Evolutionary conservation across 2,113 vertebrate species (phyloP).

Genomic region (Rafetus swinhoei): DNA sequence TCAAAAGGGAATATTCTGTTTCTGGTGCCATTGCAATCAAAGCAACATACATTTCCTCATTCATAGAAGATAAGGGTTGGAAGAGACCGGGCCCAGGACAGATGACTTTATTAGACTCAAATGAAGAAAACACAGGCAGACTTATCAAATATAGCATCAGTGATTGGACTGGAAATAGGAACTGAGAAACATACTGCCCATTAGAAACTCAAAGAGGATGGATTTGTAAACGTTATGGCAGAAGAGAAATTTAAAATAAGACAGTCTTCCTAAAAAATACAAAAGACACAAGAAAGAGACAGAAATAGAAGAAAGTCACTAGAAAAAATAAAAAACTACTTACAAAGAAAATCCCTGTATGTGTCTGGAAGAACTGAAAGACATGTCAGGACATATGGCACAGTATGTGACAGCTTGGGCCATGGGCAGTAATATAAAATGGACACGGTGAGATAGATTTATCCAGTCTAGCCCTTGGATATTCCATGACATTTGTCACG

Average conservation of each 20-base stretch:
- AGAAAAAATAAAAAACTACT: not conserved
- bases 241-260: not conserved
- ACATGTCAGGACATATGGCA: not conserved
- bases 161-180: not conserved
- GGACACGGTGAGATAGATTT: constrained; percentile 3
- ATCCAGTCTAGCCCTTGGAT: not conserved
- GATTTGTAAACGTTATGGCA: not conserved
- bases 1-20: not conserved
- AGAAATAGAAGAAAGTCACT: not conserved
- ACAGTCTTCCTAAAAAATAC: not conserved
- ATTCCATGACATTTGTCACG: not conserved
- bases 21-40: not conserved
- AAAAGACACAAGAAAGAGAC: not conserved
- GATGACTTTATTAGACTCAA: not conserved
- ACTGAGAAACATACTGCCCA: not conserved
- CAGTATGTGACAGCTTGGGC: not conserved
- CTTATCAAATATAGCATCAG: not conserved
- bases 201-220: not conserved
- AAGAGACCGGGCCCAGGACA: too few species aligned
- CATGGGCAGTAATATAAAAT: not conserved
- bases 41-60: not conserved
- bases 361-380: not conserved
- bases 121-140: not conserved
- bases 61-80: not conserved
- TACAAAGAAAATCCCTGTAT: not conserved